Evolutionary conservation across 1,140 invertebrate species (phyloP).

Genomic region (Gonioctena quinquepunctata): DNA sequence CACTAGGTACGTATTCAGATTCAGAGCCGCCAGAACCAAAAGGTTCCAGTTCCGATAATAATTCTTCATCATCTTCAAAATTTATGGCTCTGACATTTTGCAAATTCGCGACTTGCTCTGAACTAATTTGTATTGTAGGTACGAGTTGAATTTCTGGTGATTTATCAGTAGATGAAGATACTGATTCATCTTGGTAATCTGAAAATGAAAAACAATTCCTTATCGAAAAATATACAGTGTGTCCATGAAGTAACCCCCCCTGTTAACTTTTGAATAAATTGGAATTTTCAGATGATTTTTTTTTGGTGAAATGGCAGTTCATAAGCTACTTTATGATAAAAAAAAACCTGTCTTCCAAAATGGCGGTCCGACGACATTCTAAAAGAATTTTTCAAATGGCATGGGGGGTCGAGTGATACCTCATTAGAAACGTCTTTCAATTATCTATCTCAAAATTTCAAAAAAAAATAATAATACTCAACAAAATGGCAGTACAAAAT

Average conservation of each 20-base stretch:
- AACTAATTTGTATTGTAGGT: background rate
- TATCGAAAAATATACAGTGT: background rate
- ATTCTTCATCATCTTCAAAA: background rate
- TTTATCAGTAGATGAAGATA: constrained; percentile 4
- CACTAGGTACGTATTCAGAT: constrained; percentile 14
- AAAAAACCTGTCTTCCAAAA: background rate
- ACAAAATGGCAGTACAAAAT: too few species aligned
- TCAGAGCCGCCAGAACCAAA: constrained; percentile 12
- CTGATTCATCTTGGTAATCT: constrained; percentile 10
- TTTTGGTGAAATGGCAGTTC: too few species aligned
- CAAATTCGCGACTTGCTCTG: constrained; percentile 3
- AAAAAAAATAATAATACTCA: too few species aligned
- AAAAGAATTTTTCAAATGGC: background rate
- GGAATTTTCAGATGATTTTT: too few species aligned
- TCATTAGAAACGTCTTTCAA: too few species aligned
- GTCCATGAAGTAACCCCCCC: background rate
- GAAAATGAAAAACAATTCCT: constrained; percentile 5
- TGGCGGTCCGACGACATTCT: background rate
- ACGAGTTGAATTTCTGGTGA: constrained; percentile 5
- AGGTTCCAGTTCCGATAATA: constrained; percentile 7
- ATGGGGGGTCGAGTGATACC: background rate
- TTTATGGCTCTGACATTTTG: constrained; percentile 1
- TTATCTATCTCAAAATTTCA: too few species aligned
- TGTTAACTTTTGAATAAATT: too few species aligned
- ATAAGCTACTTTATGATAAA: background rate